Evolutionary conservation across 2,113 vertebrate genomes (phyloP), one percentile per base, ranked within the genome.

Genomic region (Chionodraco myersi): DNA sequence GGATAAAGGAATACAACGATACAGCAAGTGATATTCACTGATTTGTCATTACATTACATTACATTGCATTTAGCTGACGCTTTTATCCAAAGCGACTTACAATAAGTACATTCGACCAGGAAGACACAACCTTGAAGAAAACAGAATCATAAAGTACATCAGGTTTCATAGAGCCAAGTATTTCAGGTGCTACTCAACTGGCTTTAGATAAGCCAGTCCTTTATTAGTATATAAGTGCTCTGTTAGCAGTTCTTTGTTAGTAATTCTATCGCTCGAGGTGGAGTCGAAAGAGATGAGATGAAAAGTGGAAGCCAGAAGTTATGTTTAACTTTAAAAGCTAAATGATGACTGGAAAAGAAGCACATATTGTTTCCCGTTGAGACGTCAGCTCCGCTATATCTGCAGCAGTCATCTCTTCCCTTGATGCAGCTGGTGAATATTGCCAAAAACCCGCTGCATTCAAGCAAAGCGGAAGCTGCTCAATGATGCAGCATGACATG

Each of bases 371-470:
- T 56, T 64, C 56, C 10, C 41, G 26, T n/a, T 30, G 51, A 66
- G 45, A 67, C 30, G 21, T 65, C 8, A 65, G 30, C 49, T 7
- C 48, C 12, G 21, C 21, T 41, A 56, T 66, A 56, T 66, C 62
- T 70, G 58, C 26, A 70, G 52, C 74, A 65, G 49, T 73, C 53
- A 45, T 60, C 66, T 72, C 54, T 61, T 72, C n/a, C 52, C 53
- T 65, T 44, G 26, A 62, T 78, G 77, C 49, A 69, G 61, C 62
- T 1, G 6, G 47, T 81, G 60, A 47, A 75, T 70, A 65, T 48
- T 57, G 52, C 15, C 64, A 86, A 85, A 41, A 88, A 78, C 76
- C 63, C 48, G 26, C 10, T 56, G 76, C 76, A 76, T 59, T 30
- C 72, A 60, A 74, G 45, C 54, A 54, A 12, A 76, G 64, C 59